phyloP scores from a whole-genome alignment of 1,140 invertebrate genomes.

The Forficula auricularia region DNA sequence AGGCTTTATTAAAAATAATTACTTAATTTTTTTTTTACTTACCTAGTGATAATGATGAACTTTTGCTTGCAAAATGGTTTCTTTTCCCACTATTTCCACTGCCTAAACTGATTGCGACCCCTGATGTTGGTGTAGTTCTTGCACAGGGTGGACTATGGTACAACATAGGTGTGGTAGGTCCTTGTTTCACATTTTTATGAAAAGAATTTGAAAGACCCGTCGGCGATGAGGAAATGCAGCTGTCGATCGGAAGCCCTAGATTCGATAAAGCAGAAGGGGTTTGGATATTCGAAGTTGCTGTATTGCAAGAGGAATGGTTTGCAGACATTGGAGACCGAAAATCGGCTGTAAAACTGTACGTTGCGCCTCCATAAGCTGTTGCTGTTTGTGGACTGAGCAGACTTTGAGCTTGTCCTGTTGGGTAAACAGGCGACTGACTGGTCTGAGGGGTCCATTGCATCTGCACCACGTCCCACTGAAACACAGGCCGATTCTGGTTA shows the following conservation, averaged over 20 bases:
- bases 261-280: neutral
- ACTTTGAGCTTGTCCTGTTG: slow-evolving; percentile 12
- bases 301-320: slow-evolving; percentile 19
- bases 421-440: slow-evolving; percentile 14
- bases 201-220: slow-evolving; percentile 10
- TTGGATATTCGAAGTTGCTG: slow-evolving; percentile 22
- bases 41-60: no score
- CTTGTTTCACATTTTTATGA: slow-evolving; percentile 19
- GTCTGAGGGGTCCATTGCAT: slow-evolving; percentile 14
- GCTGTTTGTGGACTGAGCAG: slow-evolving; percentile 15
- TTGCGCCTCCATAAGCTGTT: slow-evolving; percentile 41
- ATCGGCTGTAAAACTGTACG: slow-evolving; percentile 62
- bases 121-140: no score
- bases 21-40: no score
- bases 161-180: slow-evolving; percentile 1
- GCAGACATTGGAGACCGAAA: slow-evolving; percentile 36
- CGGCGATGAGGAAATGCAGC: neutral
- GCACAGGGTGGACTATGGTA: no score
- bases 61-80: no score
- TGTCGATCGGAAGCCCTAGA: no score
- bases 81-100: no score
- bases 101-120: no score
- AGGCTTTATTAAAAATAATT: no score
- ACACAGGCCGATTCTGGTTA: neutral
- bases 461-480: slow-evolving; percentile 8